Evolutionary conservation across 2,113 vertebrate genomes (phyloP), one percentile per base, ranked within the genome.

Genomic region (mouse (Mus musculus)): DNA sequence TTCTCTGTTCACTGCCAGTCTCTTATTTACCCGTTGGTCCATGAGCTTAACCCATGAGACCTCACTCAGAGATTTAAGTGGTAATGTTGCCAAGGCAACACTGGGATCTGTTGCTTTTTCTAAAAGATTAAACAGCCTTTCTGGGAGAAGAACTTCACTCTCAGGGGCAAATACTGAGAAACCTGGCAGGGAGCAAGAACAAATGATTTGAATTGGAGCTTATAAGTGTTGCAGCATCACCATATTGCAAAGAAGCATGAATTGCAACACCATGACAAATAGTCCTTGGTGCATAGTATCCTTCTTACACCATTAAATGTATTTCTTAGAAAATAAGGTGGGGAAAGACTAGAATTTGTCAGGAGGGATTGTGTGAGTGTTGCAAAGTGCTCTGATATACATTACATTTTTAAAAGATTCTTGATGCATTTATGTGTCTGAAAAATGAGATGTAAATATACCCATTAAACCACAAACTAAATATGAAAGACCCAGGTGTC

Each of bases 391-490:
- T 90, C 33, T 69, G 14, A 77, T 30, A 69, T 72, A 81, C 6
- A 11, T 42, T 73, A 49, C 26, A 89, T 95, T 92, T 30, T 86
- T 28, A n/a, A 56, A 80, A 22, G 12, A 72, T 36, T 82, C 59
- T 90, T 82, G 22, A 67, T 7, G 20, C 82, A 30, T 78, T 88
- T 61, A 78, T 30, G 3, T 26, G 7, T 20, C 20, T 95, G 39
- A 67, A 80, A 78, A 93, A 81, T 49, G 12, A 95, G 73, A 33
- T 33, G 82, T 90, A 84, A 71, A 63, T 69, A 30, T 90, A 14
- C 6, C 16, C 4, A 52, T 94, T n/a, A 96, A 77, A 63, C 4
- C 75, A 26, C 24, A 69, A 90, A 89, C 28, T 86, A 92, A 92
- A 77, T 82, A 49, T 78, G 67, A 94, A 52, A 87, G 42, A 69